These are phyloP conservation scores for Sipha maydis DNA, from an alignment of 2,888 invertebrate genomes.

Conservation along the genomic window DNA sequence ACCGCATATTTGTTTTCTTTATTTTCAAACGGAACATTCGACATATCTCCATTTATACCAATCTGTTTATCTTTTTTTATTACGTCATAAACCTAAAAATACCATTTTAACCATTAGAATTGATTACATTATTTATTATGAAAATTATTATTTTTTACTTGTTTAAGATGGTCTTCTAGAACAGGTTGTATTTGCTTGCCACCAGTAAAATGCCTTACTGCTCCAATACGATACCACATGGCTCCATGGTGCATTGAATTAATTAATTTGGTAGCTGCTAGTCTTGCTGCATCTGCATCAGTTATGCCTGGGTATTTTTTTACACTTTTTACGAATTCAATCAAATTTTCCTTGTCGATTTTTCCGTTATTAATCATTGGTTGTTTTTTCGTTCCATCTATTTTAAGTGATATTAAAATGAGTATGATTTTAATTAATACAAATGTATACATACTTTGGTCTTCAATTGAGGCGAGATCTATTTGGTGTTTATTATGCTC, in stretches of 20 bases:
- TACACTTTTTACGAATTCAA: conserved; percentile 69
- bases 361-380: conserved; percentile 67
- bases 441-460: conserved; percentile 29
- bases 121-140: background rate
- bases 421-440: background rate
- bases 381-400: conserved; percentile 62
- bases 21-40: conserved; percentile 64
- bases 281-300: conserved; percentile 70
- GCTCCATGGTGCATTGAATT: conserved; percentile 70
- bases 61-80: conserved; percentile 68
- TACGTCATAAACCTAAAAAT: conserved; percentile 68
- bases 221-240: conserved; percentile 73
- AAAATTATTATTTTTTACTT: conserved; percentile 67
- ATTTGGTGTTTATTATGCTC: conserved; percentile 67
- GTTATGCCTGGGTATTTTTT: conserved; percentile 69
- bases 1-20: conserved; percentile 67
- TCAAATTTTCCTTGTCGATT: conserved; percentile 68
- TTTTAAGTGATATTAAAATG: background rate
- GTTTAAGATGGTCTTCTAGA: conserved; percentile 69
- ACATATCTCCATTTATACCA: conserved; percentile 65
- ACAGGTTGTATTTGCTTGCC: conserved; percentile 69
- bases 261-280: conserved; percentile 70
- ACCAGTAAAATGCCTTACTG: conserved; percentile 70
- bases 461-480: conserved; percentile 67
- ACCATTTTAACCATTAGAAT: background rate